phyloP scores from a whole-genome alignment of 2,113 vertebrate genomes.

The Geococcyx californianus region DNA sequence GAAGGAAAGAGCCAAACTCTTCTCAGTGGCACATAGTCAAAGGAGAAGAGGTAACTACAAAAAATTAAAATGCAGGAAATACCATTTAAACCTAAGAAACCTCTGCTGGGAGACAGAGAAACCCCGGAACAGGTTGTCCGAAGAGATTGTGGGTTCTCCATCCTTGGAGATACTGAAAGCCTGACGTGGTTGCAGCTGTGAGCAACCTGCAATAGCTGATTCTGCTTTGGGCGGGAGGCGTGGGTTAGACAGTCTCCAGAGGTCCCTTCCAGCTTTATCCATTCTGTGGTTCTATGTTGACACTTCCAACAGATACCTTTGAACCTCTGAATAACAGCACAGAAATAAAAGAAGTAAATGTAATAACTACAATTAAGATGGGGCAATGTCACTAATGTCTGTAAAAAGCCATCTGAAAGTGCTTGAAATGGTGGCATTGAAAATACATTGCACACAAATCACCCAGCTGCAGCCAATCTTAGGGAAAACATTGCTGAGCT shows the following conservation, averaged over 20 bases:
- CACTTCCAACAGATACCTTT: neutral
- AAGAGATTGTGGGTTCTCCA: neutral
- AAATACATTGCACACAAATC: constrained; percentile 47
- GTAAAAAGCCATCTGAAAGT: constrained; percentile 30
- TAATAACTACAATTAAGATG: neutral
- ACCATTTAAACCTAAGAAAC: neutral
- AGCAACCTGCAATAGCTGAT: neutral
- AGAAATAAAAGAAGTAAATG: constrained; percentile 1
- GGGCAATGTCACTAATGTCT: neutral
- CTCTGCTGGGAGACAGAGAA: neutral
- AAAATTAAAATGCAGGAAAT: neutral
- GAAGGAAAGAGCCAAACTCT: neutral
- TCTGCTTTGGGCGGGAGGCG: neutral
- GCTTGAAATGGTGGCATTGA: constrained; percentile 44
- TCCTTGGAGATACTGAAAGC: neutral
- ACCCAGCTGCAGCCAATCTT: constrained; percentile 44
- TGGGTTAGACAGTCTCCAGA: neutral
- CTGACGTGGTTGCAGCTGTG: neutral
- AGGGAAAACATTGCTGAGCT: constrained; percentile 40
- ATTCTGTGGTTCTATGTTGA: neutral
- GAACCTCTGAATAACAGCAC: neutral
- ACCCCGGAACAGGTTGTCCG: neutral
- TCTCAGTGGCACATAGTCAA: neutral
- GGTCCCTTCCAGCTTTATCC: neutral
- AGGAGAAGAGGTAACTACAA: neutral